These are phyloP conservation scores for Plectropomus leopardus DNA, from an alignment of 2,113 vertebrate species.

Conservation along the genomic window DNA sequence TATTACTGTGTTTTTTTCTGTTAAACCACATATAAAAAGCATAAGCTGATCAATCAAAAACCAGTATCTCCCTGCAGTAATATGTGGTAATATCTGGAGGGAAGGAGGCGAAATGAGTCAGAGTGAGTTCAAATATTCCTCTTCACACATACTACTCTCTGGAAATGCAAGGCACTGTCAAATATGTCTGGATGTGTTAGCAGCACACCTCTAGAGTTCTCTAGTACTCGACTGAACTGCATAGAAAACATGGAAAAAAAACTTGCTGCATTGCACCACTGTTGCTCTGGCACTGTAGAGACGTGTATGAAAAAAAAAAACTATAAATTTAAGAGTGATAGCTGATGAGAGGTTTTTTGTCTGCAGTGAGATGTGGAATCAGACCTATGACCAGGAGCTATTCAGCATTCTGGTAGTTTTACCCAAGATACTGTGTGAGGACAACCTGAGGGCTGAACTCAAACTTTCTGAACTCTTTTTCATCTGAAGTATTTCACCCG, in stretches of 20 bases:
- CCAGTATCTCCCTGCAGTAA: slow-evolving; percentile 11
- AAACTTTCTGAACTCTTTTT: not conserved
- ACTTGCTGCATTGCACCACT: slow-evolving; percentile 25
- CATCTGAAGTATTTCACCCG: not conserved
- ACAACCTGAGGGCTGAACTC: not conserved
- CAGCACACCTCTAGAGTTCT: not conserved
- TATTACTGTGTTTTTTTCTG: slow-evolving; percentile 1
- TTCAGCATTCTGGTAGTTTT: slow-evolving; percentile 29
- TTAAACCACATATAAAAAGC: slow-evolving; percentile 15
- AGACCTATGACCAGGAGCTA: slow-evolving; percentile 32
- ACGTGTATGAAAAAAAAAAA: slow-evolving; percentile 23
- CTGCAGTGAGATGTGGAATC: slow-evolving; percentile 17
- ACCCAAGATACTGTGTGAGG: slow-evolving; percentile 10
- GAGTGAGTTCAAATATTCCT: slow-evolving; percentile 2
- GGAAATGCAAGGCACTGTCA: slow-evolving; percentile 2
- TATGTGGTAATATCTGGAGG: slow-evolving; percentile 6
- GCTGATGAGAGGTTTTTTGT: slow-evolving; percentile 35
- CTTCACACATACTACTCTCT: slow-evolving; percentile 9
- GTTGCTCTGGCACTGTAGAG: not conserved
- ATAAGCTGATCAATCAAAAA: slow-evolving; percentile 38
- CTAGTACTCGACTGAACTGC: not conserved
- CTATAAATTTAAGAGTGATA: slow-evolving; percentile 35
- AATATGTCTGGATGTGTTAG: slow-evolving; percentile 9
- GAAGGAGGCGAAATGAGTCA: slow-evolving; percentile 20
- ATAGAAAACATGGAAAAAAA: not conserved